Percentiles rank a stretch among this genome's conserved stretches.
Conservation (phyloP, 2,888 invertebrate genomes). For the Allophyes oxyacanthae region DNA sequence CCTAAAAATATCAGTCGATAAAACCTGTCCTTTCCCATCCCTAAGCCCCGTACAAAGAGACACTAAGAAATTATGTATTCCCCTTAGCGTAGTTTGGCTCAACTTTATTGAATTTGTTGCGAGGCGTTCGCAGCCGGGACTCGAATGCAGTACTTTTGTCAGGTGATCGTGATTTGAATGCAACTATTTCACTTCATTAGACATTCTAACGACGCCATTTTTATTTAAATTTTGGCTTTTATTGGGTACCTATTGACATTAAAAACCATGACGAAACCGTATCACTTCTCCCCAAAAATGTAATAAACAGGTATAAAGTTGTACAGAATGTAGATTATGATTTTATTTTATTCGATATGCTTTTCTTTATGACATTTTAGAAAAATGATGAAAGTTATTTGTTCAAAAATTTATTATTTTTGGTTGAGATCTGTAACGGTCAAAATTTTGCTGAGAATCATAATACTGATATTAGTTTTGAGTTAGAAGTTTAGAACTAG, state of each 20-base stretch:
- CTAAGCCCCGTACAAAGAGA: conserved; percentile 83
- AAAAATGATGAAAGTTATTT: too few species aligned
- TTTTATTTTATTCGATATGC: too few species aligned
- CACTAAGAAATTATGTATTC: conserved; percentile 89
- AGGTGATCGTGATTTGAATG: conserved; percentile 81
- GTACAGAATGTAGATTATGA: too few species aligned
- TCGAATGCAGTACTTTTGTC: conserved; percentile 83
- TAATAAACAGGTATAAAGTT: too few species aligned
- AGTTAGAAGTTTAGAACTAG: too few species aligned
- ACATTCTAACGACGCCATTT: conserved; percentile 16
- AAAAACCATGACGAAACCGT: not conserved
- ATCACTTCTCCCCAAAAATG: not conserved
- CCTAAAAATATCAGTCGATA: conserved; percentile 16
- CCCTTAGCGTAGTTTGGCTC: conserved; percentile 84
- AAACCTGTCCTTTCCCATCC: conserved; percentile 52
- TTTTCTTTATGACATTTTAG: too few species aligned
- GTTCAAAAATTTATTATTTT: too few species aligned
- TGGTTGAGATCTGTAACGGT: too few species aligned
- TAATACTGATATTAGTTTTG: too few species aligned
- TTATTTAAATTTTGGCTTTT: not conserved
- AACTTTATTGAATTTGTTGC: conserved; percentile 89
- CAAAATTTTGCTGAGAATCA: too few species aligned
- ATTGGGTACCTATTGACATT: not conserved
- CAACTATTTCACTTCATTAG: conserved; percentile 57
- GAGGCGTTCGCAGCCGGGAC: conserved; percentile 72